phyloP scores from a whole-genome alignment of 2,113 vertebrate genomes.

The Gymnocephalus cernua region DNA sequence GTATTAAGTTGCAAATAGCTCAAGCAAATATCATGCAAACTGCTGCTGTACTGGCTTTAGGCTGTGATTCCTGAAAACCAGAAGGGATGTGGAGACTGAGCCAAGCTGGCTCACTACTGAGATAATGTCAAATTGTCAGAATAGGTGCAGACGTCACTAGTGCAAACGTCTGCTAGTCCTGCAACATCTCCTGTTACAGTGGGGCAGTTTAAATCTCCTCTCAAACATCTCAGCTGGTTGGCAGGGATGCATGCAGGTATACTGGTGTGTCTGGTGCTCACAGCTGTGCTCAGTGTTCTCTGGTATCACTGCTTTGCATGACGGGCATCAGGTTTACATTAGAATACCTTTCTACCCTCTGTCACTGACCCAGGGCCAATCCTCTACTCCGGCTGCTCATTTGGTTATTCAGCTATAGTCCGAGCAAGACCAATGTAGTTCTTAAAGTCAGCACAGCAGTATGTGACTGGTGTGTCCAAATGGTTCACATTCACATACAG shows the following conservation, averaged over 20 bases:
- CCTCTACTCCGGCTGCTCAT: constrained; percentile 49
- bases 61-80: constrained; percentile 19
- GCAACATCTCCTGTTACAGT: not conserved
- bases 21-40: constrained; percentile 77
- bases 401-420: constrained; percentile 69
- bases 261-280: constrained; percentile 21
- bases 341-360: constrained; percentile 59
- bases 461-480: not conserved
- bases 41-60: constrained; percentile 31
- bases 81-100: not conserved
- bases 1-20: constrained; percentile 66
- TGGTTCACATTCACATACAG: not conserved
- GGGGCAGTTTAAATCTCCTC: not conserved
- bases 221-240: not conserved
- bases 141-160: not conserved
- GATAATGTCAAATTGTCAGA: constrained; percentile 8
- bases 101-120: not conserved
- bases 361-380: constrained; percentile 40
- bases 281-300: constrained; percentile 61
- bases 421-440: constrained; percentile 19
- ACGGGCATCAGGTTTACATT: constrained; percentile 71
- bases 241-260: constrained; percentile 22
- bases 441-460: not conserved
- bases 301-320: constrained; percentile 81
- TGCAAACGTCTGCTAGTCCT: not conserved